phyloP scores from a whole-genome alignment of 2,797 vertebrate genomes.

The Adelosebastes latens region DNA sequence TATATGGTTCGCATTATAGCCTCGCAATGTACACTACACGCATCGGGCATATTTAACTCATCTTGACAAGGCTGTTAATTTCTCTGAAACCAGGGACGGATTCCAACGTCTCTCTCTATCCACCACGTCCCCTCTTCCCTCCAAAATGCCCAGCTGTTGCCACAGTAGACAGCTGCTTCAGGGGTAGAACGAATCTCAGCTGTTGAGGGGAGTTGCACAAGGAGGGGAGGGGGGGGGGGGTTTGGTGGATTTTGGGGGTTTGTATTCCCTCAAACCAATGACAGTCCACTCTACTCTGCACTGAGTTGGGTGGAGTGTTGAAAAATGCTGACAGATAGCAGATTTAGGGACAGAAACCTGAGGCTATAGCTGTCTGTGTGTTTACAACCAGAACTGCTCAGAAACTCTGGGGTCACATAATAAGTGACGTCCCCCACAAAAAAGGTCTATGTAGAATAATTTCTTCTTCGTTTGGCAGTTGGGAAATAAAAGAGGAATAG shows the following conservation, averaged over 20 bases:
- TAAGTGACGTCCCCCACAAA: background rate
- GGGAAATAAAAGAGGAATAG: background rate
- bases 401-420: conserved; percentile 28
- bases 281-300: conserved; percentile 29
- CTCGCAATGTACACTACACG: conserved; percentile 25
- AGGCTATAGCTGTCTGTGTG: conserved; percentile 63
- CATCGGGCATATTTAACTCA: conserved; percentile 52
- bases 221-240: conserved; percentile 16
- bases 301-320: conserved; percentile 39
- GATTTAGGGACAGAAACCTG: conserved; percentile 52
- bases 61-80: conserved; percentile 73
- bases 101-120: conserved; percentile 46
- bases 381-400: conserved; percentile 43
- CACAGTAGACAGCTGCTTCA: conserved; percentile 76
- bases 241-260: conserved; percentile 39
- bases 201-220: conserved; percentile 61
- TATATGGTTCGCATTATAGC: conserved; percentile 16
- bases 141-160: conserved; percentile 84
- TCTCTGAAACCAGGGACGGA: conserved; percentile 61
- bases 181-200: conserved; percentile 81
- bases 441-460: background rate
- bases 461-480: background rate
- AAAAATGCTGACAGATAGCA: conserved; percentile 71
- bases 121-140: conserved; percentile 69
- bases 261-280: conserved; percentile 51